These are phyloP conservation scores for Harpegnathos saltator DNA, from an alignment of 1,140 invertebrate genomes.

Conservation along the genomic window DNA sequence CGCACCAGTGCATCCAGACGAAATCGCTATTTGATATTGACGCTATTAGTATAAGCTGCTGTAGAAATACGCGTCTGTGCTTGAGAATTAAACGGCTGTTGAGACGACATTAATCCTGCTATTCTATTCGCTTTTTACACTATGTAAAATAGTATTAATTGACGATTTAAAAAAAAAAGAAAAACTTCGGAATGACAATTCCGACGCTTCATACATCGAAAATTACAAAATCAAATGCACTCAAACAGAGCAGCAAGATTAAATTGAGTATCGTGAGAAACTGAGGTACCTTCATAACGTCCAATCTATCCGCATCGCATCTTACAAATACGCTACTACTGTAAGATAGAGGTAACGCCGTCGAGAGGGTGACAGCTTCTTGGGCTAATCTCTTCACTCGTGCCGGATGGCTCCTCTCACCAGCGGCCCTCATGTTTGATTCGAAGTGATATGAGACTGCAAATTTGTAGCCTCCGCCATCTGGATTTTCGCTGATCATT, in stretches of 20 bases:
- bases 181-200: no score
- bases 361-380: conserved; percentile 97
- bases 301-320: conserved; percentile 96
- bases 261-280: not conserved
- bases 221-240: not conserved
- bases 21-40: no score
- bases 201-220: not conserved
- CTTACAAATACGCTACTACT: conserved; percentile 98
- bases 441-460: conserved; percentile 97
- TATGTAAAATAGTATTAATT: not conserved
- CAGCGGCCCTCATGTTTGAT: conserved; percentile 93
- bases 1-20: no score
- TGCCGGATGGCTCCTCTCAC: conserved; percentile 93
- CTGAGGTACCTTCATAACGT: conserved; percentile 95
- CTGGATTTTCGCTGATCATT: conserved; percentile 93
- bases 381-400: conserved; percentile 97
- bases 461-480: conserved; percentile 92
- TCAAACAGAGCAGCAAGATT: not conserved
- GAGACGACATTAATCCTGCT: conserved; percentile 32
- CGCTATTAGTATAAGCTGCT: not conserved
- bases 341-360: conserved; percentile 96
- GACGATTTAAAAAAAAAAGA: no score
- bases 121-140: conserved; percentile 2
- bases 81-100: not conserved
- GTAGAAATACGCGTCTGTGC: not conserved